Base-by-base conservation (phyloP, 2,113 vertebrate genomes). In the Hoplias malabaricus region DNA sequence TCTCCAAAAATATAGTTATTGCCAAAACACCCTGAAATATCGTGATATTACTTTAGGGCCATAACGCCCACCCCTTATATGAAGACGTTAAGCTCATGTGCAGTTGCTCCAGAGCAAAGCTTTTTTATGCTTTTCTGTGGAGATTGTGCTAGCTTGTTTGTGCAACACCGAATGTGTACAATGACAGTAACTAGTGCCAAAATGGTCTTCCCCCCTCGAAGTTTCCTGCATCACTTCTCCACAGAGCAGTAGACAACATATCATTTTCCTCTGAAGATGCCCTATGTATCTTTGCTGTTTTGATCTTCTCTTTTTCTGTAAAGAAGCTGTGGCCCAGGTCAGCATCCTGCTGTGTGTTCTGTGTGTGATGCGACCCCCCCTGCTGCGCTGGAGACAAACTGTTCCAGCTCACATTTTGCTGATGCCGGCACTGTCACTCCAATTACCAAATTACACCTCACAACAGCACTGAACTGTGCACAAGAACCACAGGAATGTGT, bases 261-360 rank as follows among this genome's bases (percentile, higher is more conserved):
- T 53, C 48, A 53, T 53, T 53, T 53, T 53, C 48, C 48, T 53
- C 48, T 23, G 48, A 21, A 53, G 48, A 34, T 65, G 43, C 72
- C 65, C 14, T 53, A 5, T 19, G 43, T 50, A 50, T 27, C 6
- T 29, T 63, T 25, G 25, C 21, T 13, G 48, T 34, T 43, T 61
- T 74, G 72, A 74, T 50, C 27, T 74, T 27, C 21, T 40, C 13
- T 68, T 23, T 42, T 27, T 16, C 27, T 36, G 34, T 27, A 42
- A 53, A 69, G 16, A 21, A 50, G 25, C 21, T 43, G 36, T 14
- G 31, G 36, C 27, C 53, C 38, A 68, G 34, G 74, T 57, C 13
- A 31, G 25, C 19, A 25, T 31, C 63, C 50, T 25, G 46, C 59
- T 75, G 59, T 2, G 29, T 29, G 48, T 63, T 34, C 62, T 68